phyloP scores from a whole-genome alignment of 2,113 vertebrate genomes.

The Nothoprocta perdicaria region DNA sequence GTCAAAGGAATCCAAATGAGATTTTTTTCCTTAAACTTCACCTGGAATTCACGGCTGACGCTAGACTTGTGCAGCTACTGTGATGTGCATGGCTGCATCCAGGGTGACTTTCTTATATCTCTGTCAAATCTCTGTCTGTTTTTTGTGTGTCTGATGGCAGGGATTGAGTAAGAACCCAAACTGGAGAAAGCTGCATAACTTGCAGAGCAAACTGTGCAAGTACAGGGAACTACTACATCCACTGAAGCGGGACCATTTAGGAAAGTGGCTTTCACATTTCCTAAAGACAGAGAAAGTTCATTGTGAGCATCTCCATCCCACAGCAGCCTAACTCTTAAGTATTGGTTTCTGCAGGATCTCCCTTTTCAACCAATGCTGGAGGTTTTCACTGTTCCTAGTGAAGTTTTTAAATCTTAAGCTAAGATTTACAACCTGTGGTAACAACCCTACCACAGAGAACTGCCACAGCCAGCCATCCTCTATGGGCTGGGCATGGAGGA shows the following conservation, averaged over 20 bases:
- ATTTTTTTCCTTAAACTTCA: not conserved
- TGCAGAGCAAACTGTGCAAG: not conserved
- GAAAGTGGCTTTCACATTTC: not conserved
- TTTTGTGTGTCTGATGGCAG: not conserved
- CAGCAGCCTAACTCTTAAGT: not conserved
- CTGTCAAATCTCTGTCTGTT: not conserved
- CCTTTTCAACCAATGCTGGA: not conserved
- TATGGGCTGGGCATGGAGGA: not conserved
- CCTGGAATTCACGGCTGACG: not conserved
- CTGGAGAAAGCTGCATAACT: not conserved
- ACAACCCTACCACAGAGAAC: not conserved
- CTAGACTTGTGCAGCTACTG: not conserved
- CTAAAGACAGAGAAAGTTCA: not conserved
- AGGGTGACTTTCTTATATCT: not conserved
- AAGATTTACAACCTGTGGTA: not conserved
- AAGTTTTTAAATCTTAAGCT: conserved; percentile 1
- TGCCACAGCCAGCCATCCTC: not conserved
- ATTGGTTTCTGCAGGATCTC: not conserved
- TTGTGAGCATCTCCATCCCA: not conserved
- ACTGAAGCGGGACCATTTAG: not conserved
- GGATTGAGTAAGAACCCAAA: not conserved
- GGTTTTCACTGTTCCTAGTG: not conserved
- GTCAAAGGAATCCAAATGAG: not conserved
- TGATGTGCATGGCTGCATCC: not conserved
- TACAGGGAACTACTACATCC: not conserved